Evolutionary conservation across 2,113 vertebrate genomes (phyloP).

Genomic region (Ceuthmochares aereus): DNA sequence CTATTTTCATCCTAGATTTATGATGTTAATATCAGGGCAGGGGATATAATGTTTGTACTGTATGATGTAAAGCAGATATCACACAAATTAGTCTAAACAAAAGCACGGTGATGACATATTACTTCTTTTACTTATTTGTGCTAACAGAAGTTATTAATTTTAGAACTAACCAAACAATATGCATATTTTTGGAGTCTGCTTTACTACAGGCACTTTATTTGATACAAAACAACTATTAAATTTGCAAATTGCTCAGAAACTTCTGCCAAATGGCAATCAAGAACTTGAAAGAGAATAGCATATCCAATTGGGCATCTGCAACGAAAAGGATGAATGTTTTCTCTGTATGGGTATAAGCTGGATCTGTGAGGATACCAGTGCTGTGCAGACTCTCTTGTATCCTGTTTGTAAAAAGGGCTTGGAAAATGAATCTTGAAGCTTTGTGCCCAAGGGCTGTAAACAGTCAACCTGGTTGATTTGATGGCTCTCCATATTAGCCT

Average conservation of each 20-base stretch:
- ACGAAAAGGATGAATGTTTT: conserved; percentile 47
- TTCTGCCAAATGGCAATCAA: conserved; percentile 75
- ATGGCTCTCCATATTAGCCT: background rate
- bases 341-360: conserved; percentile 23
- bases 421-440: background rate
- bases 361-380: background rate
- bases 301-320: background rate
- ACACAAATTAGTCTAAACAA: conserved; percentile 71
- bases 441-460: background rate
- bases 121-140: conserved; percentile 47
- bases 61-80: conserved; percentile 50
- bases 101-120: conserved; percentile 63
- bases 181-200: conserved; percentile 69
- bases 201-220: conserved; percentile 71
- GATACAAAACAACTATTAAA: conserved; percentile 62
- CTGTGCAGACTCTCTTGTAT: background rate
- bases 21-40: background rate
- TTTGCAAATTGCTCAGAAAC: conserved; percentile 73
- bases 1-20: conserved; percentile 54
- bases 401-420: background rate
- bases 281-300: conserved; percentile 58
- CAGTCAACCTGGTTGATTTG: background rate
- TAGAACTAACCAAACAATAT: conserved; percentile 66
- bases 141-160: conserved; percentile 73
- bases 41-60: conserved; percentile 34